Evolutionary conservation across 2,113 vertebrate species (phyloP), one percentile per base, ranked within the genome.

Genomic region (Ranitomeya imitator): DNA sequence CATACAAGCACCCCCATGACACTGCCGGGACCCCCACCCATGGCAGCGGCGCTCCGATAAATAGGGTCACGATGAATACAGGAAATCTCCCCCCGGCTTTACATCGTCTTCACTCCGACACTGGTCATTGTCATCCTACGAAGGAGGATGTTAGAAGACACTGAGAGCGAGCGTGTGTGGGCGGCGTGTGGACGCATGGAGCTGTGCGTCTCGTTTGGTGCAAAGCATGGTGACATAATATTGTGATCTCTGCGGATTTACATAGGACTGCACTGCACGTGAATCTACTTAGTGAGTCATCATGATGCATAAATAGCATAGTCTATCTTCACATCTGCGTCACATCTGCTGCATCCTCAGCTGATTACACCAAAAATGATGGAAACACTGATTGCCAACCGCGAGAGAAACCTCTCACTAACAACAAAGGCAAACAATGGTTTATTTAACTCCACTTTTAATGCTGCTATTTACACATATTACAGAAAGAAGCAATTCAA

Each of bases 31-130:
- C 45, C n/a, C 14, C 79, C 9, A 15, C 79, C 23, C 57, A 19
- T 18, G 73, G 45, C 21, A 23, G 59, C 6, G 13, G 6, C 3
- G 16, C 51, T 45, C n/a, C 8, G 31, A 13, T 63, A 71, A 73
- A 73, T 55, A 76, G 21, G 86, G 13, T 76, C 71, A 19, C 8
- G 19, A 76, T 83, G 63, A 83, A 88, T 74, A n/a, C 37, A 63
- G 21, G 21, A 63, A 65, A 77, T 55, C 31, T 76, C 6, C 7
- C 7, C 26, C 51, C 15, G 13, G 71, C 9, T 54, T 6, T 45
- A 14, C 26, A 31, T 11, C 18, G 15, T 15, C 21, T 67, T n/a
- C 3, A 61, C 45, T 79, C 85, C 45, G 55, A 74, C 69, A 4
- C 31, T 18, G 65, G n/a, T 54, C 86, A 73, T 61, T 61, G 55